phyloP scores from a whole-genome alignment of 2,797 vertebrate genomes.

The Coregonus ussuriensis region DNA sequence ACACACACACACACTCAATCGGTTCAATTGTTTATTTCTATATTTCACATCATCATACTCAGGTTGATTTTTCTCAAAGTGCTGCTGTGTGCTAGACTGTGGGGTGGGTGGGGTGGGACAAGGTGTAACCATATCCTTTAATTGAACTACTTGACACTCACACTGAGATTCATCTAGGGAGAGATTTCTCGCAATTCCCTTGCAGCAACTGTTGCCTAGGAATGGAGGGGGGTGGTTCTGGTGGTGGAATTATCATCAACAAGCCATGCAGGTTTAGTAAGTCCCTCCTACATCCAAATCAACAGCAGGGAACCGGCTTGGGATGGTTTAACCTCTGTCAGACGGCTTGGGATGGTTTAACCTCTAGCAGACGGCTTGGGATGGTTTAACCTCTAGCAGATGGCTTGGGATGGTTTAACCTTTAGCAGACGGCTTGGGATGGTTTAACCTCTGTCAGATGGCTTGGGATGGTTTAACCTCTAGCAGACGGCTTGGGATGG shows the following conservation, averaged over 20 bases:
- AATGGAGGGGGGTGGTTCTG: not conserved
- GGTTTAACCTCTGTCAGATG: no score
- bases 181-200: not conserved
- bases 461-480: no score
- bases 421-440: no score
- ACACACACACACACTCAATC: not conserved
- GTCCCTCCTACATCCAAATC: not conserved
- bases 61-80: not conserved
- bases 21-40: not conserved
- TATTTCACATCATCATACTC: not conserved
- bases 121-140: not conserved
- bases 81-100: not conserved
- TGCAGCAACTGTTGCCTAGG: no score
- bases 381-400: no score
- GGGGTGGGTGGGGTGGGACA: not conserved
- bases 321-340: no score
- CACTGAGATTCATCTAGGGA: not conserved
- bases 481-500: no score
- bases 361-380: no score
- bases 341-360: no score
- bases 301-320: not conserved
- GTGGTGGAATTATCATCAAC: not conserved
- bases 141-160: not conserved
- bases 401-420: no score
- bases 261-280: not conserved